Base-by-base conservation (phyloP, 2,888 invertebrate genomes). In the Drosophila meridionalis region DNA sequence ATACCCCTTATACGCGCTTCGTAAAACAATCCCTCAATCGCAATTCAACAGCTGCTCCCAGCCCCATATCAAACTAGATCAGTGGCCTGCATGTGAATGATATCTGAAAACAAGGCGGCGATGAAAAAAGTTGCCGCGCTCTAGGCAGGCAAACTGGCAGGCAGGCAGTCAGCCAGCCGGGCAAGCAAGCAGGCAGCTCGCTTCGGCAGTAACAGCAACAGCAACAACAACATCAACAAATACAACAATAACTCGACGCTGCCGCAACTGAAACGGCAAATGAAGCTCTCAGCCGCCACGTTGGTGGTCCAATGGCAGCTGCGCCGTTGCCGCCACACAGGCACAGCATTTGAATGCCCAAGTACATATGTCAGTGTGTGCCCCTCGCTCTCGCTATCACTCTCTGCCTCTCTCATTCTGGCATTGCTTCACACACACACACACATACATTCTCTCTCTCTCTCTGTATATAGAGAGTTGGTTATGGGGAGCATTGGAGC, bases 231-330 rank as follows among this genome's bases (percentile, higher is more conserved):
- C 53, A 55, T 34, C 26, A 36, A 53, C 36, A 53, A 53, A 34
- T 36, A 55, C 83, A 83, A 76, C 77, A 76, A 71, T 69, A 72
- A 65, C 55, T 34, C 64, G 63, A 79, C 58, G 71, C 55, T 56
- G 80, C 71, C 79, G 78, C 78, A 79, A 89, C 75, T 77, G 89
- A 89, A 85, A 89, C 85, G 87, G 87, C 85, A 89, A 85, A 89
- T 85, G 84, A 85, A 84, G 87, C 84, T 87, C 89, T 87, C 89
- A 87, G 59, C 73, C 73, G 71, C 87, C 67, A 76, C 89, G 90
- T 85, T 88, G 90, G 90, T 90, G 90, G 90, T 91, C 90, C 79
- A 76, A 70, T 78, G 77, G 82, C 85, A 89, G 83, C 88, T 84
- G 82, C 79, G 71, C 55, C 59, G 69, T 63, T 61, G 70, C 83